Evolutionary conservation across 2,888 invertebrate genomes (phyloP), one percentile per base, ranked within the genome.

Genomic region (Nysson spinosus): DNA sequence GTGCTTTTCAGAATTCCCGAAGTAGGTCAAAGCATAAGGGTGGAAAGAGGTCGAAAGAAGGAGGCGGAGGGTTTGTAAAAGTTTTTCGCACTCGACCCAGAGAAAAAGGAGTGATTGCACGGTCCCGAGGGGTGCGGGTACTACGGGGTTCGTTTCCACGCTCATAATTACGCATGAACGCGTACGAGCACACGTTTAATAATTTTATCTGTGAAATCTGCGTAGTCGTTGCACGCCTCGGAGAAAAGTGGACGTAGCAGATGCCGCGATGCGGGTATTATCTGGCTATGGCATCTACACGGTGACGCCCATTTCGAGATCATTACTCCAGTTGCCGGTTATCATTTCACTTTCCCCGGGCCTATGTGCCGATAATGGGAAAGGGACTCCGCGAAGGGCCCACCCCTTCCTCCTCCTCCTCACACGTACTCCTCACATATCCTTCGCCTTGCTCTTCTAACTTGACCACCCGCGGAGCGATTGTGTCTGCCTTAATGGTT

Each of bases 191-290:
- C 24, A 39, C 50, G 39, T 20, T 26, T 42, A 49, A 42, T 55
- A 60, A 58, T 58, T 57, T 75, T 75, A 74, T 74, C 76, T 22
- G 22, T 20, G 46, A 67, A 66, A 71, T 77, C 74, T 69, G 66
- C 68, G 64, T 73, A 66, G 64, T 35, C 57, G 56, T 28, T 43
- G 56, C 43, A 47, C 46, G 14, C 28, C 40, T 24, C 51, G 54
- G 57, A 60, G 73, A 55, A 57, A 54, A 66, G 54, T 49, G 47
- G 54, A 30, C 50, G 65, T 20, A 44, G 54, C 86, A 85, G 85
- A 85, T 86, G 86, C 83, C 77, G 62, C 77, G 79, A 86, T 86
- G 85, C 85, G 86, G 86, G 86, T 77, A 54, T 62, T 85, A 86
- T 86, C 86, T 52, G 47, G 47, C 69, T 56, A 75, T 73, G 80